phyloP scores from a whole-genome alignment of 2,797 vertebrate genomes.

The Sphenodon punctatus region DNA sequence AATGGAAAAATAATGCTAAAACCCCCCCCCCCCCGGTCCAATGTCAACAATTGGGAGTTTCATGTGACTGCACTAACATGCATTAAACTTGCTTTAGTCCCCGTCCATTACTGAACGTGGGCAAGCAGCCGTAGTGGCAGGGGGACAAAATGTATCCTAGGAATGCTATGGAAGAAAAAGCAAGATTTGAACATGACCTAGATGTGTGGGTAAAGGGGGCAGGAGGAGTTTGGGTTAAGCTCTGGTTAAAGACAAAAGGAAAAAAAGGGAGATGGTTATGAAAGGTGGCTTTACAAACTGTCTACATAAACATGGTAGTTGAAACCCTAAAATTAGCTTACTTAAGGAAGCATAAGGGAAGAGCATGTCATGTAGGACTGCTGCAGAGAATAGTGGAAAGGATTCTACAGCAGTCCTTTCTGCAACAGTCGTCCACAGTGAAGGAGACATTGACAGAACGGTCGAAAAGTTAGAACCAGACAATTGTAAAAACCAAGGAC shows the following conservation, averaged over 20 bases:
- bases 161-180: background rate
- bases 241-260: background rate
- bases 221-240: fast-evolving
- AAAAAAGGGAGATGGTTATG: background rate
- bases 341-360: fast-evolving
- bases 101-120: too few relatives aligned
- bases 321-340: fast-evolving
- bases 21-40: too few relatives aligned
- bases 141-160: background rate
- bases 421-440: too few relatives aligned
- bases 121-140: background rate
- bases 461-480: background rate
- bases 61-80: too few relatives aligned
- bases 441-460: background rate
- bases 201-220: fast-evolving
- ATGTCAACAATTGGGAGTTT: too few relatives aligned
- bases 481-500: background rate
- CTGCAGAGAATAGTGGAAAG: too few relatives aligned
- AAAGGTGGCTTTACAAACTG: too few relatives aligned
- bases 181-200: fast-evolving
- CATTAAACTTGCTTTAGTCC: too few relatives aligned
- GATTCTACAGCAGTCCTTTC: too few relatives aligned
- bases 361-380: background rate
- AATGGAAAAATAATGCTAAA: too few relatives aligned
- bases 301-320: background rate